Evolutionary conservation across 2,888 invertebrate genomes (phyloP).

Genomic region (Cantharis rufa): DNA sequence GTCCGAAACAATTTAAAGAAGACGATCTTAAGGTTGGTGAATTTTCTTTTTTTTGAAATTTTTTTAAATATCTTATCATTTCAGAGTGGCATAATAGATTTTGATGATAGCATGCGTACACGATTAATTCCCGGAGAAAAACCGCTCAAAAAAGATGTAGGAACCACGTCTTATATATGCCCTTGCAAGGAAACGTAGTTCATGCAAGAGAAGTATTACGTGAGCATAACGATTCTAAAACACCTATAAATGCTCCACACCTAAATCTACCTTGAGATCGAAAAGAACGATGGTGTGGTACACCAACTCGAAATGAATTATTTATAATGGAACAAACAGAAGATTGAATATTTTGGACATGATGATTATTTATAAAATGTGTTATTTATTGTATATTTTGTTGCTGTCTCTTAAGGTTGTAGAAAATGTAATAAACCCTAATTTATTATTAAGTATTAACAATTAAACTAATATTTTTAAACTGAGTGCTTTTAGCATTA

Average conservation of each 20-base stretch:
- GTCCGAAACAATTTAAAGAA: constrained; percentile 60
- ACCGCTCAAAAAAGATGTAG: constrained; percentile 62
- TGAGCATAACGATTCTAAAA: constrained; percentile 55
- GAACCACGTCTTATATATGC: constrained; percentile 76
- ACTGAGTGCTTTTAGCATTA: no score
- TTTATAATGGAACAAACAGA: no score
- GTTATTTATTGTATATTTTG: background rate
- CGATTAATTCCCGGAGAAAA: constrained; percentile 55
- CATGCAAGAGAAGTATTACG: constrained; percentile 62
- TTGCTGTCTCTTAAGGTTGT: background rate
- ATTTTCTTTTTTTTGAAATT: background rate
- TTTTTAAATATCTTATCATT: constrained; percentile 22
- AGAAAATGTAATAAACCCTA: background rate
- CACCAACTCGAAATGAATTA: background rate
- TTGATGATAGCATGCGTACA: constrained; percentile 52
- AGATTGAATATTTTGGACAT: no score
- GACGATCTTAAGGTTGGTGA: constrained; percentile 68
- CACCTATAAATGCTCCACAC: constrained; percentile 63
- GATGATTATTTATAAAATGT: background rate
- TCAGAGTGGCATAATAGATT: constrained; percentile 47
- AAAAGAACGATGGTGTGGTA: background rate
- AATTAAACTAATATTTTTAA: no score
- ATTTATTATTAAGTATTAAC: background rate
- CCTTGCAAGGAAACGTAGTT: constrained; percentile 66
- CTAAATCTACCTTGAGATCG: constrained; percentile 63